These are phyloP conservation scores for Illadopsis cleaveri DNA, from an alignment of 2,113 vertebrate species.

Conservation along the genomic window DNA sequence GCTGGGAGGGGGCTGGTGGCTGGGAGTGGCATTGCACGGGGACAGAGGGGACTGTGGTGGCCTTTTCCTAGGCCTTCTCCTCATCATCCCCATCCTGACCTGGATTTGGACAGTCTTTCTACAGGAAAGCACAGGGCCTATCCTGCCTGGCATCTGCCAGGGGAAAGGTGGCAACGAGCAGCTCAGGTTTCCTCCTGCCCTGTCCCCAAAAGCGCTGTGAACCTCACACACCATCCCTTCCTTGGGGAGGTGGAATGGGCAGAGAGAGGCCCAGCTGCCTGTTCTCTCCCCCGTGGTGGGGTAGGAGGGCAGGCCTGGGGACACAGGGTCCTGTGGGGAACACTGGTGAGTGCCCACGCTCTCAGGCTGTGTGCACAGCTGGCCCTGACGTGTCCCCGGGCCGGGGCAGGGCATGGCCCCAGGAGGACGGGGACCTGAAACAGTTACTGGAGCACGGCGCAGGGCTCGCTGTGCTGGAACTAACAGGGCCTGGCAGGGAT, in stretches of 20 bases:
- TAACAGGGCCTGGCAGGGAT: slow-evolving; percentile 65
- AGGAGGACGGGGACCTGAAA: background rate
- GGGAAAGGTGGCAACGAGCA: background rate
- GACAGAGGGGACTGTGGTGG: background rate
- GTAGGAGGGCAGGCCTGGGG: background rate
- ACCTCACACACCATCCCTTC: too few relatives aligned
- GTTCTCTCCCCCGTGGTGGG: rapidly evolving
- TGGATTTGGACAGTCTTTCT: rapidly evolving
- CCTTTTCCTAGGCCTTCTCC: rapidly evolving
- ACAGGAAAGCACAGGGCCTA: background rate
- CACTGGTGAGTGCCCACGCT: rapidly evolving
- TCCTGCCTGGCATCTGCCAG: background rate
- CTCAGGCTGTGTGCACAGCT: background rate
- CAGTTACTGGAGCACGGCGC: background rate
- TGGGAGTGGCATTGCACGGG: background rate
- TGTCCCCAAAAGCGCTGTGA: rapidly evolving
- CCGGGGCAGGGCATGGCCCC: rapidly evolving
- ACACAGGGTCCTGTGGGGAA: rapidly evolving
- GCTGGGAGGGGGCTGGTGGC: background rate
- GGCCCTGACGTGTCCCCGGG: rapidly evolving
- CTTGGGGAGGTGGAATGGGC: background rate
- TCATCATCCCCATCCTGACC: background rate
- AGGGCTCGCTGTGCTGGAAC: slow-evolving; percentile 63
- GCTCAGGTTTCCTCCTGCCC: background rate
- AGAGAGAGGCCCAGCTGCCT: background rate